phyloP scores from a whole-genome alignment of 2,888 invertebrate species.

The Chirona hameri region DNA sequence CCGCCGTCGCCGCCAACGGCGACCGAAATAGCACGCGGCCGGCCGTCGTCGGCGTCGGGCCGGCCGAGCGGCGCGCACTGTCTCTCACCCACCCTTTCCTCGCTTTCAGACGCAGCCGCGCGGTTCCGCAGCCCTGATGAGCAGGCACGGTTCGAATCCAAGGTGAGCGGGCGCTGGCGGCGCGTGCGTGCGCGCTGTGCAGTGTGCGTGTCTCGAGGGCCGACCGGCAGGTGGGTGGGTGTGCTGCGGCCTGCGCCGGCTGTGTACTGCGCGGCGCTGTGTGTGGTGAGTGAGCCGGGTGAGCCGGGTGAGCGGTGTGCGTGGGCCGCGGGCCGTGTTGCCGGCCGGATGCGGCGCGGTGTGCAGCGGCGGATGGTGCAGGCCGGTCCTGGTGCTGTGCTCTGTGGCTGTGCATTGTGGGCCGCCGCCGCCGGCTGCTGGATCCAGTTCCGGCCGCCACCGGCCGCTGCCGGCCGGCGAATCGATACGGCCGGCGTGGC shows the following conservation, averaged over 20 bases:
- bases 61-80: neutral
- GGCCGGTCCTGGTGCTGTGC: neutral
- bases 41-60: neutral
- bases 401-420: neutral
- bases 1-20: neutral
- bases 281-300: no score
- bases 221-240: neutral
- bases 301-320: no score
- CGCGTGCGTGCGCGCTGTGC: neutral
- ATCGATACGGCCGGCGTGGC: constrained; percentile 6
- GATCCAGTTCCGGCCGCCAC: neutral
- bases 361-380: no score
- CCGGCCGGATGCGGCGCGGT: no score
- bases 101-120: constrained; percentile 1
- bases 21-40: neutral
- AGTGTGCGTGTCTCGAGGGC: neutral
- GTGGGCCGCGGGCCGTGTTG: no score
- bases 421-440: no score
- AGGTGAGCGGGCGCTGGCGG: neutral
- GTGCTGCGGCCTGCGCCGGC: no score
- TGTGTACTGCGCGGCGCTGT: no score
- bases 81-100: neutral
- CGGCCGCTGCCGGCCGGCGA: neutral
- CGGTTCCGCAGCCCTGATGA: neutral
- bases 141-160: neutral